phyloP scores from a whole-genome alignment of 1,140 invertebrate genomes.

The Cardiocondyla obscurior region DNA sequence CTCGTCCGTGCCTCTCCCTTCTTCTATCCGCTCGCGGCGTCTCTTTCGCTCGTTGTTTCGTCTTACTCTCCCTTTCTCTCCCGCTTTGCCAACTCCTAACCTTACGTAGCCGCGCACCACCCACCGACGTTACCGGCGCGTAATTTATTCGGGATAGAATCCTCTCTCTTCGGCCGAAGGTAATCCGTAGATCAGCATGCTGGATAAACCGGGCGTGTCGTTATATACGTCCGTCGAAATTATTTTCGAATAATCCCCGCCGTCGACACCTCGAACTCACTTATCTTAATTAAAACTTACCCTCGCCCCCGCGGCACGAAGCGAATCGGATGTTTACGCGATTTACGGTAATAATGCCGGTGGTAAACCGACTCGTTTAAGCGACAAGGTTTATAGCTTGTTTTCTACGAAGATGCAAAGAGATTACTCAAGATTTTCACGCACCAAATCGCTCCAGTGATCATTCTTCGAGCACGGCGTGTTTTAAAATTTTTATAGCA shows the following conservation, averaged over 20 bases:
- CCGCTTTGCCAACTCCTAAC: conserved; percentile 62
- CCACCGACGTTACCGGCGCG: conserved; percentile 58
- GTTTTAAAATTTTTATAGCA: neutral
- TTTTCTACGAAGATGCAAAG: conserved; percentile 1
- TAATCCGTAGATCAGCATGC: conserved; percentile 68
- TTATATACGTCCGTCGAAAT: conserved; percentile 59
- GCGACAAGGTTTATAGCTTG: neutral
- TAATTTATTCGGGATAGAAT: conserved; percentile 75
- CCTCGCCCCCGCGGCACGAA: neutral
- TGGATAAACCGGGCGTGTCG: conserved; percentile 59
- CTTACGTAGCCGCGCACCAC: conserved; percentile 66
- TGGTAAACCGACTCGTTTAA: conserved; percentile 31
- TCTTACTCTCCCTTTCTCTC: conserved; percentile 49
- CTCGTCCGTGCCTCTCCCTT: conserved; percentile 54
- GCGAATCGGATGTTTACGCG: conserved; percentile 36
- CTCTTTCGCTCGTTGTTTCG: conserved; percentile 43
- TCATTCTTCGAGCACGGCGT: neutral
- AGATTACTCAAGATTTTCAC: conserved; percentile 11
- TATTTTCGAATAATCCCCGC: conserved; percentile 53
- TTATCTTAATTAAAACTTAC: conserved; percentile 63
- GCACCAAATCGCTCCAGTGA: neutral
- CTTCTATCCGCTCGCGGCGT: conserved; percentile 36
- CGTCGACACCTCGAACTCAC: conserved; percentile 39
- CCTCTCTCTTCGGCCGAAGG: conserved; percentile 59
- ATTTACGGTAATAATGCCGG: conserved; percentile 43